These are phyloP conservation scores for Agrochola lota DNA, from an alignment of 2,888 invertebrate genomes.

Conservation along the genomic window DNA sequence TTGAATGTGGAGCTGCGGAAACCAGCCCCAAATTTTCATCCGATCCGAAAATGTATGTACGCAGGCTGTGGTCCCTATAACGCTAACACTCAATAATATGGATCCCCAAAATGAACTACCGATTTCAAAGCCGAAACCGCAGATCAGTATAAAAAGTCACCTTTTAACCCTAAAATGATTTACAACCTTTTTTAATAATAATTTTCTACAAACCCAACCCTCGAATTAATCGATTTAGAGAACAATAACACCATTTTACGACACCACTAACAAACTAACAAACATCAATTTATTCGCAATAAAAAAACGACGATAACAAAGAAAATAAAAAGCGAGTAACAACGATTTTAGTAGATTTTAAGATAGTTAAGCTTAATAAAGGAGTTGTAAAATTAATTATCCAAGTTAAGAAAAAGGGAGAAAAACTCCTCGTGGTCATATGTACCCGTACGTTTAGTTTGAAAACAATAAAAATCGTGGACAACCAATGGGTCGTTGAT, in stretches of 20 bases:
- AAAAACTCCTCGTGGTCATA: conserved; percentile 66
- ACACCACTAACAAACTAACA: conserved; percentile 59
- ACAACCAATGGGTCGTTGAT: conserved; percentile 84
- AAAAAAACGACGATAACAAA: conserved; percentile 74
- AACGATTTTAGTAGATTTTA: conserved; percentile 79
- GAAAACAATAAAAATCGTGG: conserved; percentile 89
- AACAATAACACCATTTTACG: conserved; percentile 67
- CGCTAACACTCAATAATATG: neutral
- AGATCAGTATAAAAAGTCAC: neutral
- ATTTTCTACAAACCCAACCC: conserved; percentile 45
- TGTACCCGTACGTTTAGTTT: conserved; percentile 81
- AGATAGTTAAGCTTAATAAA: conserved; percentile 85
- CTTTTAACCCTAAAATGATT: conserved; percentile 3
- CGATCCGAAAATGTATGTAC: neutral
- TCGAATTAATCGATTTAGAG: conserved; percentile 60
- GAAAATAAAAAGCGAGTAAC: conserved; percentile 72
- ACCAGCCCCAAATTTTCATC: no score
- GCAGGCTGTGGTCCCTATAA: neutral
- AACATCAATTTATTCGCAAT: conserved; percentile 84
- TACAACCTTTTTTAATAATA: conserved; percentile 18
- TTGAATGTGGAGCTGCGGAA: no score
- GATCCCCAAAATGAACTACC: neutral
- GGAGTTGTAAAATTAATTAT: conserved; percentile 88
- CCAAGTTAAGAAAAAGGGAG: conserved; percentile 67
- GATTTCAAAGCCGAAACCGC: neutral